Evolutionary conservation across 30 jellyfish, hydroid and myxozoan species (phyloP), one percentile per base, ranked within the genome.

Genomic region (Chrysaora quinquecirrha): DNA sequence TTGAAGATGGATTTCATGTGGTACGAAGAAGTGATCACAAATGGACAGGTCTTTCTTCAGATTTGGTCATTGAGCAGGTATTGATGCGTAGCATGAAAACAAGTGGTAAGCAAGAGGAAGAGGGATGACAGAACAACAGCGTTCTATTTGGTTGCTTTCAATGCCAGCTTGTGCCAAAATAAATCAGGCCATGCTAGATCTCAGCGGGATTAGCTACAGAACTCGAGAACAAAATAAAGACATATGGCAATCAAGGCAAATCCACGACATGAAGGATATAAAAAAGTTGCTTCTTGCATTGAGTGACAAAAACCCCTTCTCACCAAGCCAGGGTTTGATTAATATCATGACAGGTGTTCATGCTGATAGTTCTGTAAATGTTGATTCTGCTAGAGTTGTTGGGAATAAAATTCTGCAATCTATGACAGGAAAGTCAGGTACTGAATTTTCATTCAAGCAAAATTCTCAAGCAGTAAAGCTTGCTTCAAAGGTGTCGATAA

Each of bases 1-100:
- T 73, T 62, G 9, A 6, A 16, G 58, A 43, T 43, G 58, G 58
- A 9, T 16, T 43, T 9, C 58, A 43, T 16, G 58, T 43, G 9
- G 58, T 43, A 16, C 58, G 58, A 6, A 9, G 58, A 43, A 43
- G 58, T 43, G 88, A 76, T 76, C 88, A 68, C n/a, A 25, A 23
- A n/a, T 76, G 88, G 88, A 79, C 79, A 22, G 78, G 88, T n/a
- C 64, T 76, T 27, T 76, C 79, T 7, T 27, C 88, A 56, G 88
- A 76, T 38, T 74, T 52, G 33, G 33, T 76, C 31, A 76, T 76
- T 12, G 88, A 75, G 16, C 58, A 43, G 58, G 58, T 43, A 43
- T 16, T 43, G 9, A 43, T 43, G 58, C 9, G 58, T 9, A 56
- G 78, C 63, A 20, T 75, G 78, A 75, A 75, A 25, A 48, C 87